Evolutionary conservation across 2,888 invertebrate genomes (phyloP), one percentile per base, ranked within the genome.

Genomic region (Cataglyphis altisquamis): DNA sequence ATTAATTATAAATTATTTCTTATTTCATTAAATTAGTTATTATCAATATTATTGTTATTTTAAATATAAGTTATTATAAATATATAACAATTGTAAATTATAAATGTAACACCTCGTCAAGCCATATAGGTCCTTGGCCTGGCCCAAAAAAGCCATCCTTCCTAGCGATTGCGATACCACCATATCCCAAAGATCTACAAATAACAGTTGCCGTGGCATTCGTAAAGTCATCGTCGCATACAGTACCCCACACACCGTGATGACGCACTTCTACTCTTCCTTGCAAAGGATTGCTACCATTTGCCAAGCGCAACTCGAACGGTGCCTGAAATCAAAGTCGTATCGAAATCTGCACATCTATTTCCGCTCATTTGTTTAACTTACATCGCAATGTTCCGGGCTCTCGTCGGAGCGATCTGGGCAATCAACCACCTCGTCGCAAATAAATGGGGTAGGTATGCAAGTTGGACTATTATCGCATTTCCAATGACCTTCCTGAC

Each of bases 161-260:
- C 86, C 95, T 95, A 0, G 95, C 95, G 18, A 95, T 93, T 18
- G 96, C 95, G 29, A 90, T 90, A 5, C 96, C 96, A 66, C 94
- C 95, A 86, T 95, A 96, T 6, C 96, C 97, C 78, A 97, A 91
- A 1, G 95, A 95, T 82, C 95, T 95, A 89, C 97, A 97, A 29
- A 96, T 95, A 0, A 97, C 96, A 89, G 95, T 95, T 0, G 97
- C 97, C 36, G 97, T 96, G 64, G 95, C 95, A 25, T 96, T 95
- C 68, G 96, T 96, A 92, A 97, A 97, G 90, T 97, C 96, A 91
- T 98, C 97, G 91, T 97, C 97, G 93, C 98, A 98, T 18, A 98
- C 95, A 0, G 97, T 97, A 15, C 98, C 98, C 97, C 97, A 97
- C 25, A 96, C 95, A 2, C 97, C 97, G 86, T 96, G 96, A 88